A percentile compares a stretch with the other conserved stretches of the same genome.
These are phyloP conservation scores for Patagioenas fasciata DNA, from an alignment of 2,113 vertebrate genomes.

Conservation along the genomic window DNA sequence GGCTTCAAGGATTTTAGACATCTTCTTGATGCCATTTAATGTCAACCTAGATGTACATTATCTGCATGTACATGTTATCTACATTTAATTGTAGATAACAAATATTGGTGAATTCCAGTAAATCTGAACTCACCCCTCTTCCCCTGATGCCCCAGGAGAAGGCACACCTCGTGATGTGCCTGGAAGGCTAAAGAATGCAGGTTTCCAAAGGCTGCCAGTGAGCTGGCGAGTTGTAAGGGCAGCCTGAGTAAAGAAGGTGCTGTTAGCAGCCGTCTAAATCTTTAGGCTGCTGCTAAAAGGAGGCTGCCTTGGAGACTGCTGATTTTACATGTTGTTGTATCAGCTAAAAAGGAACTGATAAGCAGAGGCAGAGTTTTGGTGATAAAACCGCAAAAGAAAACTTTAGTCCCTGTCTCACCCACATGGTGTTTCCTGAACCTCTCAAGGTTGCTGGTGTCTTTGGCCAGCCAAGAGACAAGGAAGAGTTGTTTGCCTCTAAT, in stretches of 20 bases:
- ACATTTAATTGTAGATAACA: neutral
- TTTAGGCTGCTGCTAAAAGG: neutral
- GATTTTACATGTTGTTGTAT: neutral
- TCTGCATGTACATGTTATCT: neutral
- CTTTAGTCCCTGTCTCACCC: neutral
- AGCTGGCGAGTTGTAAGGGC: neutral
- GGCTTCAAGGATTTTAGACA: neutral
- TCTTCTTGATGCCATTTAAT: neutral
- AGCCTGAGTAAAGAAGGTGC: neutral
- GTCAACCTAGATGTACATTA: neutral
- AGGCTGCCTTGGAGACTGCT: neutral
- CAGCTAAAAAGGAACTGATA: neutral
- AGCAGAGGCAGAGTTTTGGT: neutral
- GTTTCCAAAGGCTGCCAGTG: neutral
- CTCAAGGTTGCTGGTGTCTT: neutral
- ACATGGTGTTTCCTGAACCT: fast-evolving
- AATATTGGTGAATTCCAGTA: neutral
- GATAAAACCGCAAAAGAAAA: neutral
- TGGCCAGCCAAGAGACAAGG: neutral
- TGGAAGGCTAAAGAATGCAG: neutral
- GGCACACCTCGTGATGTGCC: fast-evolving
- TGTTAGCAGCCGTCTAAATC: neutral
- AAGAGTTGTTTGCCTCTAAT: neutral
- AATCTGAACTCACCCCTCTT: neutral
- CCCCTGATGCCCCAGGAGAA: neutral